Evolutionary conservation across 1,140 invertebrate genomes (phyloP).

Genomic region (Sarcophaga bullata): DNA sequence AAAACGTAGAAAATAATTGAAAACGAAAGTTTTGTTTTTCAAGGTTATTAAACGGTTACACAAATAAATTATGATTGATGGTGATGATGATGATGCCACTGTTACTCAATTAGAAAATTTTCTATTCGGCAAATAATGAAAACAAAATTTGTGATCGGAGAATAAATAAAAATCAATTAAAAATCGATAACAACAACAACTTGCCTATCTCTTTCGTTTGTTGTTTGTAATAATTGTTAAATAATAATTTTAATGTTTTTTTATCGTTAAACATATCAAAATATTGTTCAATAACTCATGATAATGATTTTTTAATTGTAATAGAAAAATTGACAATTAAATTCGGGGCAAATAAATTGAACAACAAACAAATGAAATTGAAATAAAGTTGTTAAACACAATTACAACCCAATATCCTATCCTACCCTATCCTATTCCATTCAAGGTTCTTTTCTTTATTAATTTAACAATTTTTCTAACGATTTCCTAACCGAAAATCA

Average conservation of each 20-base stretch:
- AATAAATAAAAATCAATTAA: no score
- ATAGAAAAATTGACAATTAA: conserved; percentile 3
- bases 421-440: not conserved
- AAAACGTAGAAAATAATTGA: no score
- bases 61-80: conserved; percentile 25
- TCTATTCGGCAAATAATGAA: no score
- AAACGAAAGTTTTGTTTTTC: conserved; percentile 1
- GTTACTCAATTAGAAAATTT: no score
- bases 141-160: no score
- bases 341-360: no score
- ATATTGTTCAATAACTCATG: conserved; percentile 22
- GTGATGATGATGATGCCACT: not conserved
- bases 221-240: no score
- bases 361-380: not conserved
- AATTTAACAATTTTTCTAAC: not conserved
- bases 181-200: conserved; percentile 15
- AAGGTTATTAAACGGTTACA: not conserved
- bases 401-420: no score
- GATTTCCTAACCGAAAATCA: not conserved
- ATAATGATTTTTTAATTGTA: conserved; percentile 30
- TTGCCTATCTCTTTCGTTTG: not conserved
- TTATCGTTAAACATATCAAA: no score
- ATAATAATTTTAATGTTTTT: no score
- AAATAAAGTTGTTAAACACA: not conserved
- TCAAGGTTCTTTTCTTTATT: conserved; percentile 1